A percentile compares a stretch with the other conserved stretches of the same genome.
Conservation (phyloP, 2,797 vertebrate genomes). For the Acanthis flammea region DNA sequence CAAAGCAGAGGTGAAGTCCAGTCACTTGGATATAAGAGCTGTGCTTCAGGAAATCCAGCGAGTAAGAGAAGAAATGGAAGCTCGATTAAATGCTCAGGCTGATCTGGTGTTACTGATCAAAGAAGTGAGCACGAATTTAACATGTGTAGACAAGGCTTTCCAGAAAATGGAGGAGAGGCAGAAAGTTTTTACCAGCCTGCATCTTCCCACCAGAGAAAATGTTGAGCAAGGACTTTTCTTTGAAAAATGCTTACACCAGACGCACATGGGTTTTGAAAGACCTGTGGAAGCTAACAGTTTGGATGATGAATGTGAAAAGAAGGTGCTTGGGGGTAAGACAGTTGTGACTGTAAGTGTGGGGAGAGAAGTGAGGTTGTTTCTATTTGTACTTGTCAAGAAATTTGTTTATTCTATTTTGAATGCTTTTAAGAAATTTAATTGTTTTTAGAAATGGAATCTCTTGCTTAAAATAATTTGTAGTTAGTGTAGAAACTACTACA, state of each 20-base stretch:
- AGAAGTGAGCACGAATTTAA: conserved; percentile 65
- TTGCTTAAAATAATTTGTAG: neutral
- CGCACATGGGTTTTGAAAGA: neutral
- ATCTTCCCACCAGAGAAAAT: neutral
- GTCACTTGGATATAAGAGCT: conserved; percentile 74
- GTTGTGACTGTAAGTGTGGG: neutral
- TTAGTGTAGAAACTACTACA: neutral
- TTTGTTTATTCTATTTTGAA: neutral
- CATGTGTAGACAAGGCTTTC: conserved; percentile 61
- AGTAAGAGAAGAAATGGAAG: conserved; percentile 74
- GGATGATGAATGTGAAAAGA: conserved; percentile 45
- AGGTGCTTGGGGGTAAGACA: conserved; percentile 62
- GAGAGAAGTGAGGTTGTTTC: neutral
- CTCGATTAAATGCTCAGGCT: conserved; percentile 56
- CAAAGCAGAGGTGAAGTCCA: conserved; percentile 45
- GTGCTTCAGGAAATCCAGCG: conserved; percentile 66
- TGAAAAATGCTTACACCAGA: conserved; percentile 7
- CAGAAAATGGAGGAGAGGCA: conserved; percentile 53
- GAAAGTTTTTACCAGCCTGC: conserved; percentile 10
- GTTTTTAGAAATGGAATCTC: neutral
- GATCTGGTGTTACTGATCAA: conserved; percentile 63
- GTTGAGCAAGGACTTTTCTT: neutral
- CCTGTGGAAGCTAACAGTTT: conserved; percentile 25
- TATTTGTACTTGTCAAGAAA: neutral
- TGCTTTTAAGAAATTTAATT: neutral